Evolutionary conservation across 2,888 invertebrate genomes (phyloP), one percentile per base, ranked within the genome.

Genomic region (Malacosoma neustria): DNA sequence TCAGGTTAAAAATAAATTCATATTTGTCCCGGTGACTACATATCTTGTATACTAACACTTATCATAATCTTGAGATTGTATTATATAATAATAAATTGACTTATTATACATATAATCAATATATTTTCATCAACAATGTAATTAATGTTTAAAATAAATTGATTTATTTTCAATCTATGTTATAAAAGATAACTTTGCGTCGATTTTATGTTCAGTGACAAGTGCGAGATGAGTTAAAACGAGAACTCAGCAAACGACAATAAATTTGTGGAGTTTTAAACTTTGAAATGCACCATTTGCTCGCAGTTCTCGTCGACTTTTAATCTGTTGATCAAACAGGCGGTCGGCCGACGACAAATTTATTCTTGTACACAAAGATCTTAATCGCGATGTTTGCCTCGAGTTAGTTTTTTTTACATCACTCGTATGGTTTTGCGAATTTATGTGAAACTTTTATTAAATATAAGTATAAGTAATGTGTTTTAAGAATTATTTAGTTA

Each of bases 261-360:
- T 37, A 53, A 48, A 49, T 52, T 49, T 46, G 35, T 53, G 51
- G 57, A 57, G 50, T 57, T 53, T 58, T 53, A 42, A 57, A 62
- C 58, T 67, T 63, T 61, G 61, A 69, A 67, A 69, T 68, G 64
- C 67, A 61, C 65, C 70, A 69, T 71, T 73, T 66, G 65, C 67
- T 60, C 48, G 51, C 45, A 51, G 49, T 61, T 57, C 57, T 62
- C 59, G 61, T 57, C 58, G 63, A 64, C 57, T 72, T 73, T 71
- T 77, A 77, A 79, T 80, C 79, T 76, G 61, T 65, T 66, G 74
- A 79, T 80, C 79, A 79, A 79, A 80, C 72, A 73, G 62, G 48
- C 57, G 59, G 52, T 48, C 58, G 62, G 62, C 64, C 63, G 75
- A 67, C 68, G 75, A 75, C 73, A 77, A 77, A 75, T 76, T 77